Base-by-base conservation (phyloP, 2,888 invertebrate species). In the Abrostola tripartita region DNA sequence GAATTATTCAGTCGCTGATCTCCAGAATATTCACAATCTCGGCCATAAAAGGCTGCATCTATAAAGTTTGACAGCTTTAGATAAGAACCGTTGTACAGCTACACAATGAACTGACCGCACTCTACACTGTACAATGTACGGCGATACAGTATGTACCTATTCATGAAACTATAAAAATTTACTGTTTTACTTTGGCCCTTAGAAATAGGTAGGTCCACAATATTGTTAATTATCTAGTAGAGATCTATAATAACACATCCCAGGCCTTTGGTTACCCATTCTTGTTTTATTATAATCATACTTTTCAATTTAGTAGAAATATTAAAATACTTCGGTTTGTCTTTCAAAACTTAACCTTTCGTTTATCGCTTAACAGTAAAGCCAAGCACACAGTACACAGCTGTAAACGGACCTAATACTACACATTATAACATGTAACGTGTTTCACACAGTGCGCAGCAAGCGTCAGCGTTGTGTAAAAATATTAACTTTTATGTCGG, bases 401-500 rank as follows among this genome's bases (percentile, higher is more conserved):
- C 9, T 55, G 2, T 56, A 6, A 47, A n/a, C 35, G 7, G 8
- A 6, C 47, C 36, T 36, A 14, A 37, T n/a, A n/a, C 38, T 41
- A 51, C 44, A 65, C 14, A 49, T 38, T 42, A 5, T 36, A 57
- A 52, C 10, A 40, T 8, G 7, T 6, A 40, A 24, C 24, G 52
- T 35, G 56, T 47, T 42, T 38, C 49, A 44, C 49, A 54, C 40
- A 61, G 44, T 40, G 49, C 54, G 14, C 64, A 66, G 54, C 47
- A 71, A 40, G 37, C 37, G 65, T 57, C 35, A 14, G 41, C 50
- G 41, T 76, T 37, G 11, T 37, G 52, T 55, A 64, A 56, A 53
- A 72, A 62, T 65, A 75, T 74, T 61, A 62, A 41, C 61, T 76
- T 76, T 77, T 61, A 77, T 64, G 66, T 54, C 1, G 35, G 44